These are phyloP conservation scores for Theocolax elegans DNA, from an alignment of 1,140 invertebrate species.

Conservation along the genomic window DNA sequence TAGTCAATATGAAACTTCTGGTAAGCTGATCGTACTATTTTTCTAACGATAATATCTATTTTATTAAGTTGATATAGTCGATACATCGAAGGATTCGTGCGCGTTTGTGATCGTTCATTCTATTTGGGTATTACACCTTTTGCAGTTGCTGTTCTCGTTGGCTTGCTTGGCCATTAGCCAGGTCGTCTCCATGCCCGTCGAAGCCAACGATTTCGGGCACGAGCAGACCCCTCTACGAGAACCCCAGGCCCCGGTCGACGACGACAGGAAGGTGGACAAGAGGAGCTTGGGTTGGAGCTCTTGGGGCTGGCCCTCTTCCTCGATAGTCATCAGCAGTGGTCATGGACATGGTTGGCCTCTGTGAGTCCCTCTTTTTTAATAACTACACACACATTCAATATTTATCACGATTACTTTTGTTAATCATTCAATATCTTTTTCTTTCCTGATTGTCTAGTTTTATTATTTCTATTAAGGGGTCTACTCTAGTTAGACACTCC, in stretches of 20 bases:
- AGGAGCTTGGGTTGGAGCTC: conserved; percentile 46
- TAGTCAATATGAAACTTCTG: conserved; percentile 53
- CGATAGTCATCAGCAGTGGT: background rate
- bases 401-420: too few species aligned
- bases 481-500: too few species aligned
- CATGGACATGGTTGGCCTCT: conserved; percentile 45
- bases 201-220: conserved; percentile 32
- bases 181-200: conserved; percentile 28
- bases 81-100: too few species aligned
- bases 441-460: too few species aligned
- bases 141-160: conserved; percentile 48
- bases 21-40: conserved; percentile 53
- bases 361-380: conserved; percentile 41
- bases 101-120: too few species aligned
- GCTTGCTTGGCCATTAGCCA: conserved; percentile 40
- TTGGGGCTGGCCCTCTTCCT: background rate
- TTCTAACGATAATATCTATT: background rate
- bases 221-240: conserved; percentile 23
- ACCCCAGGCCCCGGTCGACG: conserved; percentile 24
- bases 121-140: too few species aligned
- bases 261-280: conserved; percentile 51
- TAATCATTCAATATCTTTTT: too few species aligned
- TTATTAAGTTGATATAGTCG: too few species aligned
- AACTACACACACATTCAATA: too few species aligned
- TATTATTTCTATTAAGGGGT: too few species aligned